phyloP scores from a whole-genome alignment of 37 sponge, comb jelly and placozoan genomes.

The Axinella damicornis region DNA sequence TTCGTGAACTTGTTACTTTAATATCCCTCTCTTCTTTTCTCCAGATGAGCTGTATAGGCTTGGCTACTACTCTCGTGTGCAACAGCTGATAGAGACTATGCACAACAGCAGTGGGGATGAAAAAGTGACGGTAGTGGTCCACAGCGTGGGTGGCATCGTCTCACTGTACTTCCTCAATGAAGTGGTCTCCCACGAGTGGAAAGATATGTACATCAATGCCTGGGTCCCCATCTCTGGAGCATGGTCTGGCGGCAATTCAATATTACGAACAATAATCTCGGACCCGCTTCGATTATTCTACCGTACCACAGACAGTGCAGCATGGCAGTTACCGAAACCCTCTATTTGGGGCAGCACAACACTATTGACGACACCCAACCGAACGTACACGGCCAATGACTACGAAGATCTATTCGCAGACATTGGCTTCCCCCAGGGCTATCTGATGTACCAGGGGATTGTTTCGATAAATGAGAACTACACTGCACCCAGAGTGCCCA shows the following conservation, averaged over 20 bases:
- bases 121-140: constrained; percentile 51
- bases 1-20: too few relatives aligned
- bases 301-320: neutral
- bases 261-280: neutral
- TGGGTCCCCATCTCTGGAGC: constrained; percentile 58
- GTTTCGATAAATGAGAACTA: constrained; percentile 33
- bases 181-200: constrained; percentile 61
- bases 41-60: neutral
- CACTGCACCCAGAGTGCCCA: constrained; percentile 59
- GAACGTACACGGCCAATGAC: constrained; percentile 75
- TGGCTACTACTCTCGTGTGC: constrained; percentile 41
- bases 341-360: neutral
- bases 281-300: neutral
- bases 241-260: constrained; percentile 31
- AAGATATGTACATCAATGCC: constrained; percentile 61
- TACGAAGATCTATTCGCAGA: constrained; percentile 64
- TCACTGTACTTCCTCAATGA: constrained; percentile 58
- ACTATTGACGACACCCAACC: constrained; percentile 34
- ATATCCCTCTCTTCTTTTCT: too few relatives aligned
- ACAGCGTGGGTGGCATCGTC: constrained; percentile 60
- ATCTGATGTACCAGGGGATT: constrained; percentile 30
- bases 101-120: constrained; percentile 18
- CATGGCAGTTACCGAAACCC: neutral
- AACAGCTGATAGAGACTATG: constrained; percentile 40
- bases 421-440: constrained; percentile 39